These are phyloP conservation scores for Hyalella azteca DNA, from an alignment of 2,888 invertebrate genomes.

Conservation along the genomic window DNA sequence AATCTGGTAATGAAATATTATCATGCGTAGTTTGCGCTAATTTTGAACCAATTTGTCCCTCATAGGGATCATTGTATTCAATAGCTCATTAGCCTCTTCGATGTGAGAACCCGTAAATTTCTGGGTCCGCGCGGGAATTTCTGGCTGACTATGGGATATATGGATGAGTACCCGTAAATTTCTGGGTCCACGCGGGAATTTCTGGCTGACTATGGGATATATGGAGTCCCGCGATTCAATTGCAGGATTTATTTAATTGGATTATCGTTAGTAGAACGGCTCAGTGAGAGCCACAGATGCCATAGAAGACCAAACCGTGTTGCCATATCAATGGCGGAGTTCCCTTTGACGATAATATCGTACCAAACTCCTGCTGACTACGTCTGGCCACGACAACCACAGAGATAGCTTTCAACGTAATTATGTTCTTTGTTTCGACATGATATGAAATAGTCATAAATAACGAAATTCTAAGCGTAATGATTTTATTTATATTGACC, in stretches of 20 bases:
- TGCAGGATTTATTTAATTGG: conserved; percentile 17
- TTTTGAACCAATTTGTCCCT: no score
- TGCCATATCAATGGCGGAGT: not conserved
- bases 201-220: not conserved
- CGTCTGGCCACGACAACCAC: no score
- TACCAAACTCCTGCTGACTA: no score
- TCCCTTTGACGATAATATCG: not conserved
- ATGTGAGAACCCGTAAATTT: no score
- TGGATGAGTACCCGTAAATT: no score
- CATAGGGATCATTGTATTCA: no score
- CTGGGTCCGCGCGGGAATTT: not conserved
- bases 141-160: not conserved
- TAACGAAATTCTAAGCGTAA: no score
- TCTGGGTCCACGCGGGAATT: not conserved
- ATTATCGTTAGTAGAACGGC: not conserved
- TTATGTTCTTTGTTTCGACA: not conserved
- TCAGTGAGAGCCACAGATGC: not conserved
- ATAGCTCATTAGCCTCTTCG: no score
- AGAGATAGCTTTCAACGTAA: not conserved
- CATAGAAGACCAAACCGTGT: not conserved
- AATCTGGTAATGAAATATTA: no score
- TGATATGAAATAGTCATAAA: no score
- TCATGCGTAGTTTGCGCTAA: no score
- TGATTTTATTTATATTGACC: no score
- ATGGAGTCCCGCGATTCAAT: conserved; percentile 5